phyloP scores from a whole-genome alignment of 2,113 vertebrate species.

The Myotis lucifugus region DNA sequence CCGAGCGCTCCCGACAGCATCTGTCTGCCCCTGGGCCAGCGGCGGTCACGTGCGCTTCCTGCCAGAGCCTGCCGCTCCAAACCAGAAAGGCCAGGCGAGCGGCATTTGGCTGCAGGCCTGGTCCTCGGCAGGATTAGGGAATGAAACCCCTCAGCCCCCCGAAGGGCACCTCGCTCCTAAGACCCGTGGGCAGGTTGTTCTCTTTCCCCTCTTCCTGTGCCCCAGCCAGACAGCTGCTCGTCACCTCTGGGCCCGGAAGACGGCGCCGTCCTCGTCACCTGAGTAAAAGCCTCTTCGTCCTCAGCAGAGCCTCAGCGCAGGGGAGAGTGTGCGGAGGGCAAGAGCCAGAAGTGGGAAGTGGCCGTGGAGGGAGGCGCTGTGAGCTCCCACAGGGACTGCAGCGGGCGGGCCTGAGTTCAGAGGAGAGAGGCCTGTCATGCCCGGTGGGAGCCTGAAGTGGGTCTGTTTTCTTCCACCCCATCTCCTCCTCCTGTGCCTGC shows the following conservation, averaged over 20 bases:
- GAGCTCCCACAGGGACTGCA: not conserved
- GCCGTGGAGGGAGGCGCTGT: rapidly evolving
- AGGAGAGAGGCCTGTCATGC: not conserved
- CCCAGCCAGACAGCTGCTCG: not conserved
- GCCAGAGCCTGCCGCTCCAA: not conserved
- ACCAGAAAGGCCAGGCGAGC: slow-evolving; percentile 27
- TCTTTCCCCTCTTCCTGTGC: not conserved
- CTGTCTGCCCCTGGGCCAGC: slow-evolving; percentile 53
- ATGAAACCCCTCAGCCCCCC: not conserved
- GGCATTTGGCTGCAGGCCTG: not conserved
- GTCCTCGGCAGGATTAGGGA: not conserved
- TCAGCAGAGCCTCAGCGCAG: not conserved
- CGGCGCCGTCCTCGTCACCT: rapidly evolving
- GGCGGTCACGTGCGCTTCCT: slow-evolving; percentile 33
- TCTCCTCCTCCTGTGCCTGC: not conserved
- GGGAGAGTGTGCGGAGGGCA: rapidly evolving
- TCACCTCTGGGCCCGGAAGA: not conserved
- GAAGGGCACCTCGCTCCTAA: not conserved
- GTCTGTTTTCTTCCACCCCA: not conserved
- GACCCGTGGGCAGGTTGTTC: not conserved
- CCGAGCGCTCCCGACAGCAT: slow-evolving; percentile 54
- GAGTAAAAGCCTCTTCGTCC: not conserved
- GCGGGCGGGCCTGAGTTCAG: not conserved
- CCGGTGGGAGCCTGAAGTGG: not conserved
- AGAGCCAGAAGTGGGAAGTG: not conserved